phyloP scores from a whole-genome alignment of 2,113 vertebrate species.

The Grammomys surdaster region DNA sequence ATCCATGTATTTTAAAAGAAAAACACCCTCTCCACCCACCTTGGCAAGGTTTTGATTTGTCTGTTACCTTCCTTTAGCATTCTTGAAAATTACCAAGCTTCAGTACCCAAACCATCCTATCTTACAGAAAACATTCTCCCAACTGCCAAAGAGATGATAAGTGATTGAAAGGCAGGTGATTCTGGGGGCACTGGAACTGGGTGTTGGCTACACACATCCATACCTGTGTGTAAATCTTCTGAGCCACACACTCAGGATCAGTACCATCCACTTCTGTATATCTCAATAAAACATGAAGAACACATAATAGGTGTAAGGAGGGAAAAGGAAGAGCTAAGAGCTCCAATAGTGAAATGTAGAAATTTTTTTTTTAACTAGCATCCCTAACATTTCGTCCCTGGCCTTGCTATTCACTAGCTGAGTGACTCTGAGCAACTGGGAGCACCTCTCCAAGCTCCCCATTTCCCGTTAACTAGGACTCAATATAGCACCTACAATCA shows the following conservation, averaged over 20 bases:
- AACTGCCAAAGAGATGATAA: constrained; percentile 33
- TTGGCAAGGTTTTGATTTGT: constrained; percentile 76
- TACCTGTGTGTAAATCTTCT: constrained; percentile 20
- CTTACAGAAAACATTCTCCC: constrained; percentile 60
- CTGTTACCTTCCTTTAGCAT: constrained; percentile 63
- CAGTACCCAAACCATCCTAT: constrained; percentile 55
- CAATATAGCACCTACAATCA: not conserved
- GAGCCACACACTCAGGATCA: constrained; percentile 5
- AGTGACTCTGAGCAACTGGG: not conserved
- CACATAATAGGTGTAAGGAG: not conserved
- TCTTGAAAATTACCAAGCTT: constrained; percentile 76
- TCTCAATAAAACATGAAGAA: constrained; percentile 7
- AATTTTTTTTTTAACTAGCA: not conserved
- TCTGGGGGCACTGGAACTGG: constrained; percentile 35
- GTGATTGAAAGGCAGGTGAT: constrained; percentile 43
- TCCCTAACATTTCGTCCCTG: constrained; percentile 15
- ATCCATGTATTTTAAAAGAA: constrained; percentile 80
- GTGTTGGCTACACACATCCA: not conserved
- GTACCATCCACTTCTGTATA: not conserved
- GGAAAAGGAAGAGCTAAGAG: constrained; percentile 5
- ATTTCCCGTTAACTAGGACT: not conserved
- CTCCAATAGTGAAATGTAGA: constrained; percentile 9
- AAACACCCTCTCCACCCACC: constrained; percentile 80
- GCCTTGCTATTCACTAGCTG: not conserved
- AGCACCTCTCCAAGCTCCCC: constrained; percentile 17